phyloP scores from a whole-genome alignment of 2,797 vertebrate species.

The Chaenodraco wilsoni region DNA sequence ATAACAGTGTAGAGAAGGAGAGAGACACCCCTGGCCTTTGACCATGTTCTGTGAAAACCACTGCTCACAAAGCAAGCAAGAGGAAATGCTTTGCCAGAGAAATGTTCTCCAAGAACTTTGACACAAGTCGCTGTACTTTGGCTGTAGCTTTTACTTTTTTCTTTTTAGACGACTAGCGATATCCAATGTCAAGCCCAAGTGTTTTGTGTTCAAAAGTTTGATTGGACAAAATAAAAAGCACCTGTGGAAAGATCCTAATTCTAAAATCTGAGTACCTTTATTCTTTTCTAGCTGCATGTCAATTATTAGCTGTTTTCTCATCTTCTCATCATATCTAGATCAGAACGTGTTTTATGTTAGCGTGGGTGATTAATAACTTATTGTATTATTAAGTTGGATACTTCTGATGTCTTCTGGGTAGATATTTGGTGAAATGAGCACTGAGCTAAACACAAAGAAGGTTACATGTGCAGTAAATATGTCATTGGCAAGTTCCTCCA shows the following conservation, averaged over 20 bases:
- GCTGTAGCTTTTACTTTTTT: neutral
- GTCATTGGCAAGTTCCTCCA: too few species aligned
- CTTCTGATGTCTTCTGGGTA: slow-evolving; percentile 3
- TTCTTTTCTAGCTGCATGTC: neutral
- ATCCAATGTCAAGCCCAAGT: neutral
- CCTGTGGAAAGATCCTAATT: neutral
- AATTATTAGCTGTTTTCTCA: neutral
- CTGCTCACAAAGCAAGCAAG: slow-evolving; percentile 42
- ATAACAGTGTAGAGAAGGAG: slow-evolving; percentile 48
- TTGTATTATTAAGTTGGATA: neutral
- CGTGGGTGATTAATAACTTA: neutral
- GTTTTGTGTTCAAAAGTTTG: neutral
- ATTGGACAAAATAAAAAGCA: neutral
- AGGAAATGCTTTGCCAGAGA: slow-evolving; percentile 30
- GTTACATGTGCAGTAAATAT: neutral
- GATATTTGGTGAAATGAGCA: slow-evolving; percentile 1
- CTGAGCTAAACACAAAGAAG: neutral
- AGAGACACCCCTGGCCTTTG: slow-evolving; percentile 62
- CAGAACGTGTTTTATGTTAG: neutral
- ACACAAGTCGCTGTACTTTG: neutral
- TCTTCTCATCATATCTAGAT: neutral
- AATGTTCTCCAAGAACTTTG: slow-evolving; percentile 12
- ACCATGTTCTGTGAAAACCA: slow-evolving; percentile 57
- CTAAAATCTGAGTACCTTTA: neutral
- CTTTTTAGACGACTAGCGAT: slow-evolving; percentile 3